A percentile compares a stretch with the other conserved stretches of the same genome.
These are phyloP conservation scores for Esox niger DNA, from an alignment of 2,113 vertebrate genomes.

Conservation along the genomic window DNA sequence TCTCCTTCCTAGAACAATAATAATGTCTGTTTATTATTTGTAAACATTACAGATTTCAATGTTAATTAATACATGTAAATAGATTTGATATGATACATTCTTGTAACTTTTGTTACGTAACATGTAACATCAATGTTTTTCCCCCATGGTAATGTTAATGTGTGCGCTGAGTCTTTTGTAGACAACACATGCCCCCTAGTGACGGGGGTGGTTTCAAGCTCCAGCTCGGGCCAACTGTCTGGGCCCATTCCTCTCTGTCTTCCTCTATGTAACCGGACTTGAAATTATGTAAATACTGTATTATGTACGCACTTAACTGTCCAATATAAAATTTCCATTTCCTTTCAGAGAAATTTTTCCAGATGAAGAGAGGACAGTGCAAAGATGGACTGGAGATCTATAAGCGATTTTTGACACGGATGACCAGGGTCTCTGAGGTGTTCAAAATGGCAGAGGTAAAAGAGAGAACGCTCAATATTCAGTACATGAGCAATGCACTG, in stretches of 20 bases:
- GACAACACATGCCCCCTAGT: no score
- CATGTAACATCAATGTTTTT: no score
- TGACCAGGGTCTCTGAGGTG: conserved; percentile 97
- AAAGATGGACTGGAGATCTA: conserved; percentile 99
- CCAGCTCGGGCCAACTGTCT: no score
- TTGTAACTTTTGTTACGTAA: not conserved
- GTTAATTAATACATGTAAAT: not conserved
- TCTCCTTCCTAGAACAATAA: not conserved
- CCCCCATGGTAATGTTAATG: no score
- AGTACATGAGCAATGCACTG: no score
- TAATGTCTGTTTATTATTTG: not conserved
- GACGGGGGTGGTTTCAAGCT: no score
- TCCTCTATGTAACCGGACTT: no score
- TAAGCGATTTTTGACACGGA: conserved; percentile 95
- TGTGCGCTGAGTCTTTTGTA: no score
- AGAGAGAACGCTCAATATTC: no score
- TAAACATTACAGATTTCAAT: not conserved
- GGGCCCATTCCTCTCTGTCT: no score
- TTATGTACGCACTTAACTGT: no score
- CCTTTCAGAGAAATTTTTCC: conserved; percentile 94
- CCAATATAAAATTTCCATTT: conserved; percentile 2
- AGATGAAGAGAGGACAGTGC: conserved; percentile 99
- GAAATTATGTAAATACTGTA: no score
- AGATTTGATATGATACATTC: not conserved
- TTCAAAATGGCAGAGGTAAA: conserved; percentile 97